Base-by-base conservation (phyloP, 2,888 invertebrate genomes). In the Lobophora halterata region DNA sequence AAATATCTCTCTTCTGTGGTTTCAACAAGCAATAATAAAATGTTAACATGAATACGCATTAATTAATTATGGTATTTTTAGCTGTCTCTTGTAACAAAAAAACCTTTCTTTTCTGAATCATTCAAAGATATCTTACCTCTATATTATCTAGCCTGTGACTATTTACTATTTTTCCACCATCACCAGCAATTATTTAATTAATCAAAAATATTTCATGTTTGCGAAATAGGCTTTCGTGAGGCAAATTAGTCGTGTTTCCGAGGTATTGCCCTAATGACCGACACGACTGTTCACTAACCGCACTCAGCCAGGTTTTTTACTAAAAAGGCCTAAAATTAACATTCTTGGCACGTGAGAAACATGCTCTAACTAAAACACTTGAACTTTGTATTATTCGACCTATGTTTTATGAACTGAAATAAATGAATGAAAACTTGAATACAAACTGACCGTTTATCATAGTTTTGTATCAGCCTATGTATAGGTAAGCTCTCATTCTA, bases 201-300 rank as follows among this genome's bases (percentile, higher is more conserved):
- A 43, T 38, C 32, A 20, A 31, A 43, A 47, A 46, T 49, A 38
- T 46, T 49, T 48, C 34, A 50, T 46, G 50, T 49, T 46, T 47
- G 51, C 54, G 41, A 54, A 56, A 54, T 51, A 33, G 39, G 39
- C 32, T 40, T 56, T 54, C 55, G 54, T 55, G 55, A 35, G 44
- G 52, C 26, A 45, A 57, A 57, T 49, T 27, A 51, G 44, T 41
- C 35, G 31, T 30, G 55, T 62, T 65, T 61, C 66, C 65, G 60
- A 61, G 54, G 52, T 60, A 61, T 59, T 55, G 59, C 49, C 59
- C 55, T 67, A 70, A 69, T 69, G 63, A 58, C 56, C 49, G 49
- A 52, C 54, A 42, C 56, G 41, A 47, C 52, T 55, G 61, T 65
- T 62, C 57, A 66, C 61, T 61, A 56, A 49, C 45, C 41, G 45